Evolutionary conservation across 2,888 invertebrate species (phyloP).

Genomic region (Drosophila cognata): DNA sequence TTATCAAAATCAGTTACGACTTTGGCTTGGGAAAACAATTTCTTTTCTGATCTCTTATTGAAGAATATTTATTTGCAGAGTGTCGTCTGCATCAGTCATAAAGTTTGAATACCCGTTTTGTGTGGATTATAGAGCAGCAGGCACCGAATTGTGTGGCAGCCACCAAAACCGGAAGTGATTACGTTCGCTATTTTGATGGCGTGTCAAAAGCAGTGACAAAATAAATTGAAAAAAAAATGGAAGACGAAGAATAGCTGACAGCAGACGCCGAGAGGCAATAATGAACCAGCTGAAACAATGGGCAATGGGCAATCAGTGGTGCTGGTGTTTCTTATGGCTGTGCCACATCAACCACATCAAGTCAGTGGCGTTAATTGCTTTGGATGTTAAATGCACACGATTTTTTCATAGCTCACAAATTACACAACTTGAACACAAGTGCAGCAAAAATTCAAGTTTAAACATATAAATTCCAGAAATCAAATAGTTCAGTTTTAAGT

Average conservation of each 20-base stretch:
- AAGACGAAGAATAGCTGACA: constrained; percentile 14
- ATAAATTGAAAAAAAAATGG: constrained; percentile 12
- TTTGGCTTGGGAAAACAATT: no score
- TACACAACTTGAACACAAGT: not conserved
- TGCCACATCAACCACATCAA: constrained; percentile 54
- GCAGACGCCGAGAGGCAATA: constrained; percentile 52
- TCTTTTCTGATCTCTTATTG: not conserved
- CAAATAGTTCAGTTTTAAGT: not conserved
- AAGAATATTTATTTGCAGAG: not conserved
- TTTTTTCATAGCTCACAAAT: not conserved
- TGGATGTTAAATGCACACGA: constrained; percentile 20
- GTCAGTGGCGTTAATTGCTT: constrained; percentile 67
- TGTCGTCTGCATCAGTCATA: not conserved
- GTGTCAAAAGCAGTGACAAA: constrained; percentile 64
- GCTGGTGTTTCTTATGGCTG: constrained; percentile 8
- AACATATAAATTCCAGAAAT: not conserved
- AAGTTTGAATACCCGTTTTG: not conserved
- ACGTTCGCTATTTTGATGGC: constrained; percentile 72
- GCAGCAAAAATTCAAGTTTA: not conserved
- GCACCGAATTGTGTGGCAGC: constrained; percentile 44
- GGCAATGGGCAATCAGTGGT: constrained; percentile 56
- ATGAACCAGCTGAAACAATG: constrained; percentile 74
- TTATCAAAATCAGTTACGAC: not conserved
- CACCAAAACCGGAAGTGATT: constrained; percentile 75
- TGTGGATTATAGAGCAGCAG: not conserved